Evolutionary conservation across 2,797 vertebrate genomes (phyloP).

Genomic region (Danio kyathit): DNA sequence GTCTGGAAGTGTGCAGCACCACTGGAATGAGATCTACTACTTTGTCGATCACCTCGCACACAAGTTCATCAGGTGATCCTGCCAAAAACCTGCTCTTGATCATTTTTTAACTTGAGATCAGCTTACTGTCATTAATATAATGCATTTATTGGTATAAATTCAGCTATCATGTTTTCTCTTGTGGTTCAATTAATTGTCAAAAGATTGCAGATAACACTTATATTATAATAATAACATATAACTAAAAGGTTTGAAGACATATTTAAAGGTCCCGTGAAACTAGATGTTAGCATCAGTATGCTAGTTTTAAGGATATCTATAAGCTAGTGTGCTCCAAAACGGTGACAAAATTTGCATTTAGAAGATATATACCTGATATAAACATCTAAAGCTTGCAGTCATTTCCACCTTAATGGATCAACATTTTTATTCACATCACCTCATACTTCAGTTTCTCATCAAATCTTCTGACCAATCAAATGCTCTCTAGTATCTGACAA

Average conservation of each 20-base stretch:
- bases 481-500: too few species aligned
- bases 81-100: neutral
- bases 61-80: conserved; percentile 93
- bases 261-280: neutral
- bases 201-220: neutral
- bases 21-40: conserved; percentile 98
- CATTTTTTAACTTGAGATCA: neutral
- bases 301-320: too few species aligned
- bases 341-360: too few species aligned
- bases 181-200: neutral
- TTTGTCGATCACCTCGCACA: conserved; percentile 96
- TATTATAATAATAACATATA: neutral
- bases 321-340: too few species aligned
- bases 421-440: too few species aligned
- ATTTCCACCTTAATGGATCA: too few species aligned
- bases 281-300: too few species aligned
- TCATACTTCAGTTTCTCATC: too few species aligned
- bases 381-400: too few species aligned
- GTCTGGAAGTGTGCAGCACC: conserved; percentile 94
- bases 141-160: neutral
- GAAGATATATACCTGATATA: too few species aligned
- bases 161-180: neutral
- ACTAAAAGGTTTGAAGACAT: neutral
- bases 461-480: too few species aligned
- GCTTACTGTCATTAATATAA: neutral